These are phyloP conservation scores for Epizoanthus ramosus DNA, from an alignment of 92 coral and sea anemone species.

Conservation along the genomic window DNA sequence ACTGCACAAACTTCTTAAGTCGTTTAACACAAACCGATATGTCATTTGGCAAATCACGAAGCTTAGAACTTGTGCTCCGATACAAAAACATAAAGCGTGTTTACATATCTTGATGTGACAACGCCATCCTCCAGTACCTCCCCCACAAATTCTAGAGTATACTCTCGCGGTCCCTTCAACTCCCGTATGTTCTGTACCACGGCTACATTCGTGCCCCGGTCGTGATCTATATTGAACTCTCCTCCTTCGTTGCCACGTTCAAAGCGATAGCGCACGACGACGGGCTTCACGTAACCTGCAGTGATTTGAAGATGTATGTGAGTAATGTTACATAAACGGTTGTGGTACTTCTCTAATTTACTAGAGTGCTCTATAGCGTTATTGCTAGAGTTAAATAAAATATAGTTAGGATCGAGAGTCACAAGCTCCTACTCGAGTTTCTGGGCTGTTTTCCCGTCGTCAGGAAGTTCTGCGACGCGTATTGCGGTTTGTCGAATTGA, in stretches of 20 bases:
- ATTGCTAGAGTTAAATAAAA: too few species aligned
- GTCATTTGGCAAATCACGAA: conserved; percentile 3
- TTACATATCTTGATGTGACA: conserved; percentile 63
- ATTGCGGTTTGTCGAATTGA: too few species aligned
- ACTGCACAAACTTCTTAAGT: background rate
- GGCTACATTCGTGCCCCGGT: conserved; percentile 24
- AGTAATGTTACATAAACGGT: background rate
- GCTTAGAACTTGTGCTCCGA: conserved; percentile 46
- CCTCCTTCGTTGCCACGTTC: conserved; percentile 49
- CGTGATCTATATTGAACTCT: conserved; percentile 48
- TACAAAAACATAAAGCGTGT: conserved; percentile 65
- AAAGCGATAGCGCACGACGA: conserved; percentile 56
- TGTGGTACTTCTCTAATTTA: too few species aligned
- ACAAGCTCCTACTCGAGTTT: too few species aligned
- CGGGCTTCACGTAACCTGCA: conserved; percentile 59
- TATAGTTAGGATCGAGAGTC: too few species aligned
- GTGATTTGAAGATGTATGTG: background rate
- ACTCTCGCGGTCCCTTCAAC: conserved; percentile 42
- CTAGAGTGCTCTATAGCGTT: too few species aligned
- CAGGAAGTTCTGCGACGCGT: too few species aligned
- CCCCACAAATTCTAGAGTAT: conserved; percentile 60
- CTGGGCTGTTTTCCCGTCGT: too few species aligned
- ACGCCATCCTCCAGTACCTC: conserved; percentile 53
- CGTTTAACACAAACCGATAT: background rate
- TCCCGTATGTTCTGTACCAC: conserved; percentile 29